Base-by-base conservation (phyloP, 2,113 vertebrate genomes). In the Corythaixoides concolor region DNA sequence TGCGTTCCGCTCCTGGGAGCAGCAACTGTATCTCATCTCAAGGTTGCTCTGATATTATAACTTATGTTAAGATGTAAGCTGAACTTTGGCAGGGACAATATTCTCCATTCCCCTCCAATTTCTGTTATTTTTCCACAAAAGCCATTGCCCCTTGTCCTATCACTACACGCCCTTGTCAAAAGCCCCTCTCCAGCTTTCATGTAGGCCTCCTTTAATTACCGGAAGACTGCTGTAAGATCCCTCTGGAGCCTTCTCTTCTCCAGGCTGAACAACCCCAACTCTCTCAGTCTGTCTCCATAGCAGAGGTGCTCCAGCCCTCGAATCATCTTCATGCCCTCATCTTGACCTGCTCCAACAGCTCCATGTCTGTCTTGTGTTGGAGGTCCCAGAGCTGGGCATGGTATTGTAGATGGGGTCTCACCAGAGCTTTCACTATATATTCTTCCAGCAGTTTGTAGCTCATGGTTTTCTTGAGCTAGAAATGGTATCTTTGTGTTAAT, bases 131-230 rank as follows among this genome's bases (percentile, higher is more conserved):
- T 39, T 39, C 39, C 39, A 39, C 39, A 39, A 39, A 82, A 33
- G 5, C 27, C 2, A 0, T 21, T 5, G 5, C n/a, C 5, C 33
- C 17, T 14, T 0, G 1, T 33, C 35, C 28, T 41, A 5, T 17
- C 11, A 3, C 23, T 21, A 9, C 50, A 20, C 5, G 15, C 12
- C 32, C n/a, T 30, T 12, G 2, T 12, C 4, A 27, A 6, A 15
- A 49, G 14, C 19, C 28, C 18, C 30, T 70, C 13, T 7, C 28
- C 35, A 49, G 3, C 23, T 60, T 22, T n/a, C 23, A 4, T 28
- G 11, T 1, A 41, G 39, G 6, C 43, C 43, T 55, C 14, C 33
- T 5, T 55, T 30, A 16, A 27, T 27, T 30, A 30, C 53, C 30
- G 53, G 28, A 10, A 30, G 53, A 11, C 28, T 10, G 9, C 53